phyloP scores from a whole-genome alignment of 2,888 invertebrate species.

The Zeuzera pyrina region DNA sequence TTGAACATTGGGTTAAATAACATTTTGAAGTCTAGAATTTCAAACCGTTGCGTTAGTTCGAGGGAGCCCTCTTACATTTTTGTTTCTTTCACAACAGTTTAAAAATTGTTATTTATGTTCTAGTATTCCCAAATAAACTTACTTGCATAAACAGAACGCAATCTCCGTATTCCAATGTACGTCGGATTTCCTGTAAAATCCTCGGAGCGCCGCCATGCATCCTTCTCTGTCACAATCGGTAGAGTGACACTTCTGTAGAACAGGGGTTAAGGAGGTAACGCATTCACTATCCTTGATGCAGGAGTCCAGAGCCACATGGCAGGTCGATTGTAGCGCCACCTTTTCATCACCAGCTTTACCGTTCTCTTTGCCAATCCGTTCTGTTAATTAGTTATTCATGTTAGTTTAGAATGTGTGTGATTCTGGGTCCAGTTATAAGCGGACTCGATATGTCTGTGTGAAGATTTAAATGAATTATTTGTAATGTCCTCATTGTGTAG shows the following conservation, averaged over 20 bases:
- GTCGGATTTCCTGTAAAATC: constrained; percentile 86
- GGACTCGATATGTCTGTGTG: no score
- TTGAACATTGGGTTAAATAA: no score
- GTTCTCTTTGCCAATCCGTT: constrained; percentile 70
- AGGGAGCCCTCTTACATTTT: no score
- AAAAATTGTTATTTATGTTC: no score
- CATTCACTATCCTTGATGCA: constrained; percentile 89
- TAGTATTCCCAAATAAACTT: no score
- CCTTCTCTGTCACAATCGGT: constrained; percentile 84
- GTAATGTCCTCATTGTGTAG: no score
- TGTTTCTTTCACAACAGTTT: no score
- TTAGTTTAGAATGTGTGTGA: constrained; percentile 31
- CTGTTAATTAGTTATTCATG: constrained; percentile 42
- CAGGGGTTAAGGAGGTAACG: constrained; percentile 84
- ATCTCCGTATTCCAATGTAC: constrained; percentile 90
- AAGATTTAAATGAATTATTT: no score
- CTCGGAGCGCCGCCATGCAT: constrained; percentile 89
- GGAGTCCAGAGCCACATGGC: constrained; percentile 87
- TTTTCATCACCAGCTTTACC: constrained; percentile 70
- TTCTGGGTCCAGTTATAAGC: no score
- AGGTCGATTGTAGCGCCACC: constrained; percentile 84
- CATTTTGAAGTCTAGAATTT: no score
- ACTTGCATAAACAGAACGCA: constrained; percentile 95
- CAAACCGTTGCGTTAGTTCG: no score
- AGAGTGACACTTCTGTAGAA: constrained; percentile 85